Base-by-base conservation (phyloP, 64 coral and sea anemone genomes). In the Dendrophyllia cribrosa region DNA sequence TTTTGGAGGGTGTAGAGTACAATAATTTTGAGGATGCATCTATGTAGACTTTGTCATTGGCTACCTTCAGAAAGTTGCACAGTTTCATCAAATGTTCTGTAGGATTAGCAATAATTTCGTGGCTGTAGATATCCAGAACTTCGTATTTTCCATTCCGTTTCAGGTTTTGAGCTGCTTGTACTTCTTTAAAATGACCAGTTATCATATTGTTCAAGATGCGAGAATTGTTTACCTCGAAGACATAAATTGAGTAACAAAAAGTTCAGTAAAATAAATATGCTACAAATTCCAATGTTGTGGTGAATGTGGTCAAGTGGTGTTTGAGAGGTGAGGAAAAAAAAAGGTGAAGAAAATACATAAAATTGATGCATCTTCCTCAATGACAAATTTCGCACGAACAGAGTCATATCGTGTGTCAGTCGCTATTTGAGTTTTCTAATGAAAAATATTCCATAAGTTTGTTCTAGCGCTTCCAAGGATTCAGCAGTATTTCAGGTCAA, bases 91-190 rank as follows among this genome's bases (percentile, higher is more conserved):
- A 21, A 76, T 52, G 53, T 22, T 76, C 15, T 20, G 8, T 17
- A 1, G 74, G 74, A n/a, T 76, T 76, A 21, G 48, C 20, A 51
- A 76, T 51, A 76, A 76, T 47, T n/a, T 76, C 74, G 6, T 53
- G 16, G 45, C 74, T 52, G 74, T 76, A 76, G 74, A 76, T 22
- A 52, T 76, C 74, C 20, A 76, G 46, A 11, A 76, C 48, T 52
- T 76, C 74, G 15, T n/a, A 76, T n/a, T 76, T 52, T 2, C 48
- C 74, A 51, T 76, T 15, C 8, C 9, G 48, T 14, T 76, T 14
- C 47, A 76, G 48, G n/a, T 10, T 51, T 52, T 76, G 46, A 45
- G 20, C 48, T 6, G 74, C 17, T 47, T 76, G 4, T 14, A 76
- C 20, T 10, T 52, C 3, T 8, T 20, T 17, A 21, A 76, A 52